Conservation (phyloP, 2,113 vertebrate species). For the Cynopterus brachyotis region DNA sequence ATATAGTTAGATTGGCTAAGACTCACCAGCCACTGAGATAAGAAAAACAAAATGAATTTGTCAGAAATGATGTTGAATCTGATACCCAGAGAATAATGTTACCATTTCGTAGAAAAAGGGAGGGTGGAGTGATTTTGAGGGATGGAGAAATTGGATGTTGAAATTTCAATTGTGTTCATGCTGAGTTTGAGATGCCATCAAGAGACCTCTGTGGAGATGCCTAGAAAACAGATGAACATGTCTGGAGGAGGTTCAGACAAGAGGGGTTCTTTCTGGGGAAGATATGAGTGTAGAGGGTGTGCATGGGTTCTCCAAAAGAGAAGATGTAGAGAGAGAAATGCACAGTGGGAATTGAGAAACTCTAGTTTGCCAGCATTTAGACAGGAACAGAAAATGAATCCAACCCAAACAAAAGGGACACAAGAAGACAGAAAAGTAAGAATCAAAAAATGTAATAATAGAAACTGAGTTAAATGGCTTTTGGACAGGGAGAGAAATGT, state of each 20-base stretch:
- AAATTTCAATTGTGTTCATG: not conserved
- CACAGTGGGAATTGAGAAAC: not conserved
- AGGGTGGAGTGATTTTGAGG: not conserved
- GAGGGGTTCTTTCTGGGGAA: no score
- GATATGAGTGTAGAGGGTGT: not conserved
- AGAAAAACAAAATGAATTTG: not conserved
- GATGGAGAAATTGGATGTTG: not conserved
- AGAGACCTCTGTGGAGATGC: not conserved
- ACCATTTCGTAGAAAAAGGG: not conserved
- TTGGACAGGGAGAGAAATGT: not conserved
- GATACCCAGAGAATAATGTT: not conserved
- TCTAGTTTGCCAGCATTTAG: not conserved
- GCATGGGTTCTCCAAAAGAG: not conserved
- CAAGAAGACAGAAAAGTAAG: not conserved
- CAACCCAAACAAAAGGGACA: not conserved
- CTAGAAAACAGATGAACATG: accelerated
- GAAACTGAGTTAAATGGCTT: not conserved
- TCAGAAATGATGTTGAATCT: not conserved
- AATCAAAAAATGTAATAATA: accelerated
- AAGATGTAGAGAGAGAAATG: not conserved
- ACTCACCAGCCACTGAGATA: not conserved
- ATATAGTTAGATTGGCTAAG: not conserved
- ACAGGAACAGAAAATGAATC: not conserved
- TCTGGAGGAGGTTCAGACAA: not conserved
- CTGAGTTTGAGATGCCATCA: not conserved